phyloP scores from a whole-genome alignment of 1,140 invertebrate species.

The Neodiprion lecontei region DNA sequence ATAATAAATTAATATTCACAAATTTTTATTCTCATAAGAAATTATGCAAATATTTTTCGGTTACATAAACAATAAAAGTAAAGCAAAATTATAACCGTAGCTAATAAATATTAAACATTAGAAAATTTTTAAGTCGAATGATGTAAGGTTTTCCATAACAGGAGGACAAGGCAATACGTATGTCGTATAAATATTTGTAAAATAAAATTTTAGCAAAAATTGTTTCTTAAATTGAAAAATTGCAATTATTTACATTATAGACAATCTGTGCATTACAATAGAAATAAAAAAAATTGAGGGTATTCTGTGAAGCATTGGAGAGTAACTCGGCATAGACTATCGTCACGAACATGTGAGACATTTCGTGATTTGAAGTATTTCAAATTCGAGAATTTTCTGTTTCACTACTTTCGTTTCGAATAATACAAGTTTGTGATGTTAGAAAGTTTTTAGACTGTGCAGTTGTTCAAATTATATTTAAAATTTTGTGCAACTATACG shows the following conservation, averaged over 20 bases:
- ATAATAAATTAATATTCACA: not conserved
- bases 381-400: too few species aligned
- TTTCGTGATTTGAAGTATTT: too few species aligned
- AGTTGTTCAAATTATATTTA: not conserved
- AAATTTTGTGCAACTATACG: not conserved
- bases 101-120: not conserved
- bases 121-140: not conserved
- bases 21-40: not conserved
- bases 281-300: too few species aligned
- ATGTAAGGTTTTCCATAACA: too few species aligned
- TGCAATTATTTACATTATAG: not conserved
- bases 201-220: not conserved
- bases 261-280: too few species aligned
- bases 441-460: not conserved
- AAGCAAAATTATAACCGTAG: not conserved
- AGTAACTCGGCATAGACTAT: too few species aligned
- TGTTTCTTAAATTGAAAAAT: not conserved
- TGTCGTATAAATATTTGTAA: too few species aligned
- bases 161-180: too few species aligned
- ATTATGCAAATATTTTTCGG: not conserved
- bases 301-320: too few species aligned
- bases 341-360: too few species aligned
- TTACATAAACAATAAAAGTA: not conserved
- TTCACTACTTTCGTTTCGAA: too few species aligned
- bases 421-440: not conserved